Percentiles rank a stretch among this genome's conserved stretches.
These are phyloP conservation scores for Reinhardtius hippoglossoides DNA, from an alignment of 2,113 vertebrate genomes.

Conservation along the genomic window DNA sequence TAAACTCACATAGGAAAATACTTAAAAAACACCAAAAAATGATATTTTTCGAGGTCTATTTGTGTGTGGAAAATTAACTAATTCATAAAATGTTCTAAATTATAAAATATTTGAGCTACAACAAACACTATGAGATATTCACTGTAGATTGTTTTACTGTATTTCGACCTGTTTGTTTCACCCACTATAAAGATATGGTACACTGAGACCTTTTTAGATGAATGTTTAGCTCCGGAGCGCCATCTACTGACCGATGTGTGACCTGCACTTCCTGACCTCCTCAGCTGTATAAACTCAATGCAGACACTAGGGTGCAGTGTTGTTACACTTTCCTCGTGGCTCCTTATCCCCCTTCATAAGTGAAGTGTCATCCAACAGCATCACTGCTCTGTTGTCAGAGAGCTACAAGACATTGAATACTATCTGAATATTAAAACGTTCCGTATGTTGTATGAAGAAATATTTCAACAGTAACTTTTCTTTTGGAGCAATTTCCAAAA, in stretches of 20 bases:
- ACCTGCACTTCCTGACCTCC: background rate
- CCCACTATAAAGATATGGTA: background rate
- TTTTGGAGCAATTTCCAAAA: too few relatives aligned
- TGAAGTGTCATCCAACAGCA: background rate
- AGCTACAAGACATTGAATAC: background rate
- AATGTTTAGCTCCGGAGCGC: constrained; percentile 39
- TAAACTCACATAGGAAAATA: background rate
- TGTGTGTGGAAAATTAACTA: background rate
- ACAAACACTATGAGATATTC: background rate
- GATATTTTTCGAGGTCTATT: background rate
- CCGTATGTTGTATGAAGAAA: background rate
- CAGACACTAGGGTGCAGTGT: constrained; percentile 45
- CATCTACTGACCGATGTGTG: constrained; percentile 58
- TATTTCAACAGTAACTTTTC: background rate
- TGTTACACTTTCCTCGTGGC: background rate
- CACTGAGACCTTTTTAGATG: background rate
- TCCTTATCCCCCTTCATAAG: background rate
- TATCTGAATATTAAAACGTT: background rate
- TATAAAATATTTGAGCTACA: constrained; percentile 1
- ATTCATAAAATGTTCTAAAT: background rate
- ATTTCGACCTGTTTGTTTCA: background rate
- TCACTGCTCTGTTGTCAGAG: background rate
- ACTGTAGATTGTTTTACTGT: constrained; percentile 2
- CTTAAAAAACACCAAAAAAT: too few relatives aligned
- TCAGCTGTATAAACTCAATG: constrained; percentile 29